phyloP scores from a whole-genome alignment of 2,888 invertebrate genomes.

The Oscheius sp. region DNA sequence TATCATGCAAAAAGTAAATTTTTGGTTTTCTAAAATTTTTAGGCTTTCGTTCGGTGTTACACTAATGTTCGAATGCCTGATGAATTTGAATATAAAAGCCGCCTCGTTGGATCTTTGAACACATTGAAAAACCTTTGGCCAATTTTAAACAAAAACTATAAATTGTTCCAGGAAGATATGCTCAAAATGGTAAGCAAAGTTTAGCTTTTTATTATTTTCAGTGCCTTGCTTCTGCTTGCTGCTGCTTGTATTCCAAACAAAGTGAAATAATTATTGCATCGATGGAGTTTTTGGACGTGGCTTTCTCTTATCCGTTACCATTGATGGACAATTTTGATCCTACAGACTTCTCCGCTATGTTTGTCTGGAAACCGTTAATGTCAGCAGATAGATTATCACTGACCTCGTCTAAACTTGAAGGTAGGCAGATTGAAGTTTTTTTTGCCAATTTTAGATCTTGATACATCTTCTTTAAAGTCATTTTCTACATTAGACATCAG shows the following conservation, averaged over 20 bases:
- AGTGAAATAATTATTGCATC: slow-evolving; percentile 21
- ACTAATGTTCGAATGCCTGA: slow-evolving; percentile 12
- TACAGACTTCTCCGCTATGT: neutral
- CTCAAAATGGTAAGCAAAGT: slow-evolving; percentile 16
- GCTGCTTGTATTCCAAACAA: slow-evolving; percentile 24
- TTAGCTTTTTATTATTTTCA: neutral
- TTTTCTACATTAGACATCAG: slow-evolving; percentile 16
- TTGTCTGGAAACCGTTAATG: slow-evolving; percentile 1
- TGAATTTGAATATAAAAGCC: slow-evolving; percentile 14
- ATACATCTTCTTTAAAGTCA: neutral
- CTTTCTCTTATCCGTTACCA: neutral
- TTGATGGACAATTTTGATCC: slow-evolving; percentile 11
- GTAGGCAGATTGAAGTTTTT: neutral
- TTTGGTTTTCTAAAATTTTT: neutral
- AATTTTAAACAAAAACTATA: neutral
- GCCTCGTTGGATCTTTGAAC: slow-evolving; percentile 23
- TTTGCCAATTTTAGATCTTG: neutral
- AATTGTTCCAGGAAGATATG: slow-evolving; percentile 13
- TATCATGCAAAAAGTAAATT: slow-evolving; percentile 11
- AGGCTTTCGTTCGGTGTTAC: slow-evolving; percentile 23
- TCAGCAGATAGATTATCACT: slow-evolving; percentile 5
- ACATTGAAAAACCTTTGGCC: slow-evolving; percentile 23
- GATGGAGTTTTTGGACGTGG: slow-evolving; percentile 12
- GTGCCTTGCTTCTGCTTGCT: neutral
- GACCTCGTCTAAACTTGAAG: slow-evolving; percentile 1